phyloP scores from a whole-genome alignment of 2,113 vertebrate genomes.

The Limanda limanda region DNA sequence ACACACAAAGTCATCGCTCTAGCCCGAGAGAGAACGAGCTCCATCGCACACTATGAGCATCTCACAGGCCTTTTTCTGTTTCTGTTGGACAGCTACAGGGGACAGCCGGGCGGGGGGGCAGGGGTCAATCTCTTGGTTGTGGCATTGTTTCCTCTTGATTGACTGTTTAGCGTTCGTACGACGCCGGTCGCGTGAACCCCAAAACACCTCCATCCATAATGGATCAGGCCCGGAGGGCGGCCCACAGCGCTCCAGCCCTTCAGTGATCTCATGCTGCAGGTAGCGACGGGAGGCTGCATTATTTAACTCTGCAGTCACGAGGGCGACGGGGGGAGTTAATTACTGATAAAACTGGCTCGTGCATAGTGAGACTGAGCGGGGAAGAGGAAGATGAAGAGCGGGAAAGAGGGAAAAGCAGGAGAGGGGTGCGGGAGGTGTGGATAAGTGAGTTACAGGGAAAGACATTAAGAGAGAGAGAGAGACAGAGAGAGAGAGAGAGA shows the following conservation, averaged over 20 bases:
- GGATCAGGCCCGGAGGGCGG: constrained; percentile 66
- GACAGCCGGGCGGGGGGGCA: constrained; percentile 20
- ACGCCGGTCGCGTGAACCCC: constrained; percentile 31
- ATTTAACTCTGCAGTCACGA: constrained; percentile 62
- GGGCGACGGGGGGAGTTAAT: constrained; percentile 59
- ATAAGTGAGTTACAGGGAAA: constrained; percentile 26
- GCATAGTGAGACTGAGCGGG: constrained; percentile 22
- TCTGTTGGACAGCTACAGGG: background rate
- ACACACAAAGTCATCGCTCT: constrained; percentile 64
- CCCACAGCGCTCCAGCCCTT: constrained; percentile 41
- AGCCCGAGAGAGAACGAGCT: constrained; percentile 58
- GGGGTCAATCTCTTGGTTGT: constrained; percentile 10
- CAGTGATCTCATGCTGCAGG: constrained; percentile 56
- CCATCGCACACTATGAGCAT: constrained; percentile 20
- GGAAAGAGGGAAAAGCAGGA: background rate
- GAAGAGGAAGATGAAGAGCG: constrained; percentile 7
- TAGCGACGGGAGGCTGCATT: constrained; percentile 45
- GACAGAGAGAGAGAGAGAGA: background rate
- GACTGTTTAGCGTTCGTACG: constrained; percentile 26
- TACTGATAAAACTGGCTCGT: constrained; percentile 63
- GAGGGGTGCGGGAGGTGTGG: background rate
- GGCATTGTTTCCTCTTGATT: constrained; percentile 38
- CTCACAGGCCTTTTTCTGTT: constrained; percentile 12
- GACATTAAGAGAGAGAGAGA: background rate
- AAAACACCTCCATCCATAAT: constrained; percentile 67